phyloP scores from a whole-genome alignment of 2,888 invertebrate genomes.

The Euproctis similis region DNA sequence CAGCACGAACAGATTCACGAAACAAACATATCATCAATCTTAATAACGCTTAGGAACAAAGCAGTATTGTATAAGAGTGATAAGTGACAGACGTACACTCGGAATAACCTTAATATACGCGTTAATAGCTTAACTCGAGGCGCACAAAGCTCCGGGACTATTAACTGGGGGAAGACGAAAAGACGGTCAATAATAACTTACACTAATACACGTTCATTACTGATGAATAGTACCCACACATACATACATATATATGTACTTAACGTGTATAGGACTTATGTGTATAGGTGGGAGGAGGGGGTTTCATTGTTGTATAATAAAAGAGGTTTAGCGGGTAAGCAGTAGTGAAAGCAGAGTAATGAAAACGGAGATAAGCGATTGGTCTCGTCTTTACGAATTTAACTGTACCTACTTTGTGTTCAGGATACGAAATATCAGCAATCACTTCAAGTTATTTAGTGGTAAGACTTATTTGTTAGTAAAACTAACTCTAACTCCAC shows the following conservation, averaged over 20 bases:
- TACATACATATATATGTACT: no score
- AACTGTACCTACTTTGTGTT: no score
- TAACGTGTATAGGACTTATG: no score
- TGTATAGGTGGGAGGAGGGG: constrained; percentile 14
- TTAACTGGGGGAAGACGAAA: constrained; percentile 23
- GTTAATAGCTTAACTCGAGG: constrained; percentile 15
- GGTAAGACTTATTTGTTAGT: no score
- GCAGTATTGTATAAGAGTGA: constrained; percentile 16
- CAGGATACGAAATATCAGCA: no score
- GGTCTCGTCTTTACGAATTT: no score
- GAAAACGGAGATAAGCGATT: no score
- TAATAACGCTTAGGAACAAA: constrained; percentile 23
- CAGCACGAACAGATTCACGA: constrained; percentile 9
- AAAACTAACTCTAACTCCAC: no score
- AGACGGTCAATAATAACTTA: constrained; percentile 35
- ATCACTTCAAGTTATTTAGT: no score
- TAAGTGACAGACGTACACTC: constrained; percentile 16
- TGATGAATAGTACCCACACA: constrained; percentile 24
- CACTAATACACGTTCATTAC: constrained; percentile 39
- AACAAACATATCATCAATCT: constrained; percentile 20
- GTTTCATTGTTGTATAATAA: constrained; percentile 33
- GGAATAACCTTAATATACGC: constrained; percentile 12
- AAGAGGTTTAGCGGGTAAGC: constrained; percentile 28
- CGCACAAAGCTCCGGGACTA: constrained; percentile 25
- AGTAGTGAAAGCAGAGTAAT: constrained; percentile 26